phyloP scores from a whole-genome alignment of 2,113 vertebrate genomes.

The Rhizomys pruinosus region DNA sequence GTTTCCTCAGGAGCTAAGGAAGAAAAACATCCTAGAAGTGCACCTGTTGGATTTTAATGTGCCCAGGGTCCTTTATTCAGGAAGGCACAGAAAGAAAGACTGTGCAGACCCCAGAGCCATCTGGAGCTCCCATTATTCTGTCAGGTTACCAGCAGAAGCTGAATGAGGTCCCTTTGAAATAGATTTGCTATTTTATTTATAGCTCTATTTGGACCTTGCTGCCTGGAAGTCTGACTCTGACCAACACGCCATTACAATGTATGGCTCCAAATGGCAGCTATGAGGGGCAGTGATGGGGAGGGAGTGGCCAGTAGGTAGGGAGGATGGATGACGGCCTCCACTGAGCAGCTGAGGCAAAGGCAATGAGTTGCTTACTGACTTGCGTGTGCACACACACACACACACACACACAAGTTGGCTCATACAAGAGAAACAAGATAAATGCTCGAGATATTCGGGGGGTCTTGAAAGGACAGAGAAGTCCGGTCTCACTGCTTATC shows the following conservation, averaged over 20 bases:
- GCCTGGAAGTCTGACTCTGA: not conserved
- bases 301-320: not conserved
- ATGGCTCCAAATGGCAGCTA: not conserved
- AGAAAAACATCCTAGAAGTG: conserved; percentile 86
- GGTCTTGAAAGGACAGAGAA: not conserved
- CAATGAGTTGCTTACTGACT: not conserved
- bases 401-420: not conserved
- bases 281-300: not conserved
- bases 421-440: not conserved
- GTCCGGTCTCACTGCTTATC: not conserved
- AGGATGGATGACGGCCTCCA: not conserved
- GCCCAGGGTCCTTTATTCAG: conserved; percentile 59
- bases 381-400: not conserved
- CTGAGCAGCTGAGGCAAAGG: not conserved
- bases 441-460: not conserved
- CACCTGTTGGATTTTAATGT: conserved; percentile 91
- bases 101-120: conserved; percentile 80
- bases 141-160: conserved; percentile 67
- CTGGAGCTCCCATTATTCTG: conserved; percentile 85
- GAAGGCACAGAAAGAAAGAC: conserved; percentile 68
- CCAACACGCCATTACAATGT: not conserved
- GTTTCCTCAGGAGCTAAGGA: conserved; percentile 90
- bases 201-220: conserved; percentile 37
- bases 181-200: conserved; percentile 60
- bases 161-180: conserved; percentile 61